phyloP scores from a whole-genome alignment of 2,888 invertebrate genomes.

The Tridacna crocea region DNA sequence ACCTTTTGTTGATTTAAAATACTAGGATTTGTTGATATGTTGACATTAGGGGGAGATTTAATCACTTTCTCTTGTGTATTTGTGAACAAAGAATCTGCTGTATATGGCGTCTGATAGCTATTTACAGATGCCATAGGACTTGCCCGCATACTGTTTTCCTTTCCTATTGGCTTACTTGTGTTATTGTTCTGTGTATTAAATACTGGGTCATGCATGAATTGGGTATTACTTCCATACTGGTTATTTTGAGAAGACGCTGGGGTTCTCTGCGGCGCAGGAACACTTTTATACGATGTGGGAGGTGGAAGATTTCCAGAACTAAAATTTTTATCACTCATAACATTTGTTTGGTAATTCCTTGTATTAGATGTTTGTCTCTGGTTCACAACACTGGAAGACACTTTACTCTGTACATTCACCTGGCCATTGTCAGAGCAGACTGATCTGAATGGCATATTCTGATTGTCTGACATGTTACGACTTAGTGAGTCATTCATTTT shows the following conservation, averaged over 20 bases:
- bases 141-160: constrained; percentile 33
- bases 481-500: neutral
- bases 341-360: neutral
- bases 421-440: constrained; percentile 11
- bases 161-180: constrained; percentile 32
- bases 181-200: constrained; percentile 38
- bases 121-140: constrained; percentile 37
- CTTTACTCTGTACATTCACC: constrained; percentile 9
- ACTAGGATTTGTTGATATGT: constrained; percentile 49
- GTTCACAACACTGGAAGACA: constrained; percentile 2
- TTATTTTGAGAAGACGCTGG: constrained; percentile 43
- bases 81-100: constrained; percentile 68
- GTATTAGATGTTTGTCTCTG: constrained; percentile 6
- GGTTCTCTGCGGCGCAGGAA: constrained; percentile 13
- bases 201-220: constrained; percentile 42
- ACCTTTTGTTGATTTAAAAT: constrained; percentile 48
- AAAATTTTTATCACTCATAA: constrained; percentile 14
- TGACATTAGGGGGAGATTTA: constrained; percentile 64
- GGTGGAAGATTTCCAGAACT: neutral
- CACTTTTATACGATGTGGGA: constrained; percentile 15
- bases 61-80: constrained; percentile 57
- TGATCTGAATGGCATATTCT: constrained; percentile 18
- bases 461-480: constrained; percentile 11
- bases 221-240: constrained; percentile 30
- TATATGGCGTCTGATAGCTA: constrained; percentile 61